A percentile compares a stretch with the other conserved stretches of the same genome.
Conservation (phyloP, 2,113 vertebrate species). For the Burhinus oedicnemus region DNA sequence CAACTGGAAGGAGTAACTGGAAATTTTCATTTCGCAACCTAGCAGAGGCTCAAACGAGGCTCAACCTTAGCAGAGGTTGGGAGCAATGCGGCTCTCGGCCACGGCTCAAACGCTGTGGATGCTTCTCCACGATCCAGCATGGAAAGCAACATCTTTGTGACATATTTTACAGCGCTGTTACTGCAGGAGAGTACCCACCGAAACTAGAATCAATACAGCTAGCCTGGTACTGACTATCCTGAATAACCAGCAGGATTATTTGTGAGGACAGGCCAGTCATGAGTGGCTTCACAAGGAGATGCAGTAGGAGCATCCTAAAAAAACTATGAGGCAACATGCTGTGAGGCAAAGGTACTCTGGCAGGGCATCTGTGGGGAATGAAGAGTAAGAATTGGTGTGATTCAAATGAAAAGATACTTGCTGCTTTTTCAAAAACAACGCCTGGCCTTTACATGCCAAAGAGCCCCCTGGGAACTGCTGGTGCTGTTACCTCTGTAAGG, state of each 20-base stretch:
- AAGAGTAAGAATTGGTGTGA: background rate
- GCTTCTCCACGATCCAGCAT: background rate
- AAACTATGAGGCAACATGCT: background rate
- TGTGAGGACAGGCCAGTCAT: background rate
- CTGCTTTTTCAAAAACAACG: background rate
- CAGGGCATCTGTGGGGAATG: accelerated
- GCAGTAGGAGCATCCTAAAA: background rate
- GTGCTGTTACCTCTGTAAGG: background rate
- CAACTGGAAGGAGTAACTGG: background rate
- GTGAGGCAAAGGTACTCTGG: background rate
- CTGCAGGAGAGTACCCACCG: background rate
- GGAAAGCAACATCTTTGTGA: background rate
- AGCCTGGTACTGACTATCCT: background rate
- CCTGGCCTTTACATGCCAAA: background rate
- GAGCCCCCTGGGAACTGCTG: background rate
- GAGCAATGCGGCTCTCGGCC: background rate
- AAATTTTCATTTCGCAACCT: background rate
- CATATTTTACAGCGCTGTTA: background rate
- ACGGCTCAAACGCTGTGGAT: background rate
- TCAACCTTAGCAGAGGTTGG: background rate
- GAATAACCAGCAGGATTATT: background rate
- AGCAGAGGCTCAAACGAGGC: background rate
- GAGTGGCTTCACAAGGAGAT: background rate
- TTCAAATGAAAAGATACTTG: background rate
- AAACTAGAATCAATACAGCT: background rate